Percentiles rank a stretch among this genome's conserved stretches.
phyloP scores from a whole-genome alignment of 2,888 invertebrate genomes.

The Chrysina gloriosa region DNA sequence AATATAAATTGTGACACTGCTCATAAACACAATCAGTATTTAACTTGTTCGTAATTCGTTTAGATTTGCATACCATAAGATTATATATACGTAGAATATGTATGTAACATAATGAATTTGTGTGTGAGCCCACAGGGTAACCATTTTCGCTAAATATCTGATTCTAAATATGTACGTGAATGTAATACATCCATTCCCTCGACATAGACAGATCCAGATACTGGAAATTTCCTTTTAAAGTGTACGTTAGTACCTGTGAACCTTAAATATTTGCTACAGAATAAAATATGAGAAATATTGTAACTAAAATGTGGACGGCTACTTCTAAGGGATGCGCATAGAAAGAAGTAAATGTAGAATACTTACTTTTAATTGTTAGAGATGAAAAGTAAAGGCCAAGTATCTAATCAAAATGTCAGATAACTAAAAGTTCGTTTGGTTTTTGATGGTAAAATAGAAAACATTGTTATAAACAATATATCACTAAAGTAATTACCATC shows the following conservation, averaged over 20 bases:
- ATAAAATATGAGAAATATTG: no score
- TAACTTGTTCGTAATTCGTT: slow-evolving; percentile 23
- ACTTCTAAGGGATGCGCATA: no score
- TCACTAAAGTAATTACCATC: no score
- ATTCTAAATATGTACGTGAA: background rate
- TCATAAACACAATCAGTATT: slow-evolving; percentile 40
- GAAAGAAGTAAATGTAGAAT: no score
- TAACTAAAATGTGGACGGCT: no score
- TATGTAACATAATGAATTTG: slow-evolving; percentile 9
- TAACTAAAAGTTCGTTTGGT: no score
- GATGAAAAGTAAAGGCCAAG: no score
- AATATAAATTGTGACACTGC: slow-evolving; percentile 33
- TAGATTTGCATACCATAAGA: slow-evolving; percentile 27
- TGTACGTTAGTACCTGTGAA: background rate
- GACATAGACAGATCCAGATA: background rate
- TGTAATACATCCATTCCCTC: background rate
- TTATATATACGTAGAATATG: slow-evolving; percentile 16
- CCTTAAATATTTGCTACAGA: no score
- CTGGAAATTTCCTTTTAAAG: background rate
- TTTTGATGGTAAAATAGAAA: no score
- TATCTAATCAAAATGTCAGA: no score
- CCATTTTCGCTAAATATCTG: slow-evolving; percentile 10
- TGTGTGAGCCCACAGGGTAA: slow-evolving; percentile 33
- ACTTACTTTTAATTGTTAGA: no score
- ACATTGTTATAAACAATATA: no score